phyloP scores from a whole-genome alignment of 2,888 invertebrate species.

The Sicus ferrugineus region DNA sequence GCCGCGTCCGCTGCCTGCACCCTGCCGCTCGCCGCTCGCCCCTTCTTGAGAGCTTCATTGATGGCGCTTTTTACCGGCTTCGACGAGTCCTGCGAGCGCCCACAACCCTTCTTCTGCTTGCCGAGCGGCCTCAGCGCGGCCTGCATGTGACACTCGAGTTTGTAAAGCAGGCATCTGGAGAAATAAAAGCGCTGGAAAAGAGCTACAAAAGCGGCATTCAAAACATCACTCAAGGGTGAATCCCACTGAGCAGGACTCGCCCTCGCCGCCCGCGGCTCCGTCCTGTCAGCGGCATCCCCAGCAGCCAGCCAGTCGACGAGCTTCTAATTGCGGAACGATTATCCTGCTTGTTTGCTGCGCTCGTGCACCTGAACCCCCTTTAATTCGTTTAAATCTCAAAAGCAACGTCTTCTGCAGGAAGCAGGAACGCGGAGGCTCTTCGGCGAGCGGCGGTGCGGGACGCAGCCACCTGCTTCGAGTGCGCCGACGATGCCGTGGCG shows the following conservation, averaged over 20 bases:
- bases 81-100: background rate
- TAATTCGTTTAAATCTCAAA: constrained; percentile 34
- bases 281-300: constrained; percentile 19
- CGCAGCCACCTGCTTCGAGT: background rate
- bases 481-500: background rate
- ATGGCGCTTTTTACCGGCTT: constrained; percentile 5
- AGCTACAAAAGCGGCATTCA: background rate
- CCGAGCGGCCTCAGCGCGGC: background rate
- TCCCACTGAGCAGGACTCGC: background rate
- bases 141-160: constrained; percentile 13
- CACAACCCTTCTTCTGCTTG: background rate
- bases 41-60: constrained; percentile 13
- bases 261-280: background rate
- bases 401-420: constrained; percentile 19
- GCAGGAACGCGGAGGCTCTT: background rate
- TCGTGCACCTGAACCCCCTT: constrained; percentile 26
- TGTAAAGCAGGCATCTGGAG: constrained; percentile 8
- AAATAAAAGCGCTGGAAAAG: background rate
- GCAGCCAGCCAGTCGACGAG: background rate
- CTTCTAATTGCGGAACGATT: constrained; percentile 32
- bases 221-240: constrained; percentile 22
- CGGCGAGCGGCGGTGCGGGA: constrained; percentile 28
- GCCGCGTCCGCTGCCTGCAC: background rate
- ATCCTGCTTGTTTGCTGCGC: constrained; percentile 13
- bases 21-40: too few relatives aligned